A percentile compares a stretch with the other conserved stretches of the same genome.
Conservation (phyloP, 2,888 invertebrate genomes). For the Lottia scabra region DNA sequence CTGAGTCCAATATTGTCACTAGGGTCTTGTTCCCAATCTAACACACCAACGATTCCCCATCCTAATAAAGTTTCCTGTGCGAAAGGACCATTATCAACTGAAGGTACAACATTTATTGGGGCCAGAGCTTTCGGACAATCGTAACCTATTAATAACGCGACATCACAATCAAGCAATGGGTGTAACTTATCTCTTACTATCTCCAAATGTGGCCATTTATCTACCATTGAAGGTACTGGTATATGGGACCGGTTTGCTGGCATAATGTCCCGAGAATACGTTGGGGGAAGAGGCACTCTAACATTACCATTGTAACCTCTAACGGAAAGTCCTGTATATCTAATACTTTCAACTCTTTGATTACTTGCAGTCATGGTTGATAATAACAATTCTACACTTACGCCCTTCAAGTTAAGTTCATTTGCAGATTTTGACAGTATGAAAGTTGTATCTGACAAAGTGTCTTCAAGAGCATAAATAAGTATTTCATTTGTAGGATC, state of each 20-base stretch:
- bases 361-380: background rate
- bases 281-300: background rate
- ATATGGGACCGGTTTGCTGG: background rate
- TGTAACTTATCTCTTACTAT: background rate
- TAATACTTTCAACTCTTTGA: background rate
- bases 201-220: background rate
- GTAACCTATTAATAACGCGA: background rate
- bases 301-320: background rate
- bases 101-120: background rate
- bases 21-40: background rate
- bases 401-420: no score
- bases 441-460: no score
- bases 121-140: background rate
- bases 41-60: constrained; percentile 31
- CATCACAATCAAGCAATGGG: background rate
- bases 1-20: constrained; percentile 5
- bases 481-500: no score
- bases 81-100: background rate
- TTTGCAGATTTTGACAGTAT: no score
- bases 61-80: constrained; percentile 32
- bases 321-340: background rate
- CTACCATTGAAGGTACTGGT: background rate
- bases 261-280: background rate
- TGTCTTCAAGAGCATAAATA: no score
- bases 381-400: no score